Conservation (phyloP, 2,113 vertebrate species). For the Hippotragus niger region DNA sequence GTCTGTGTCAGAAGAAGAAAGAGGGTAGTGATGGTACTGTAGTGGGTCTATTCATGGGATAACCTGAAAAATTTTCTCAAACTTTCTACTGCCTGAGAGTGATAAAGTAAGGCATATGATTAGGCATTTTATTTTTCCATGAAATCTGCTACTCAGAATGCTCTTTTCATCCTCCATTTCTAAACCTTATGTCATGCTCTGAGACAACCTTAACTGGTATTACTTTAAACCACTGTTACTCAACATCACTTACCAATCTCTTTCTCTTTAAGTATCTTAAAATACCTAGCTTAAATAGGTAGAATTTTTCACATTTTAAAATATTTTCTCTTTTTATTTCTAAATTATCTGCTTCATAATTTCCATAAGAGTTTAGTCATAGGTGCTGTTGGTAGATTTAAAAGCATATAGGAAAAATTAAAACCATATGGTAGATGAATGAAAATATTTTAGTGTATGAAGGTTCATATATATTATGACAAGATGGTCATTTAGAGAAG, state of each 20-base stretch:
- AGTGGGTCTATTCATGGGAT: neutral
- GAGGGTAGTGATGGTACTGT: neutral
- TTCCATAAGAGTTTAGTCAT: neutral
- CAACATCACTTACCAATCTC: neutral
- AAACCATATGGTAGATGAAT: neutral
- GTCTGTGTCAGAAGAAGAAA: neutral
- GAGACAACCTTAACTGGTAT: neutral
- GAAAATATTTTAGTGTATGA: neutral
- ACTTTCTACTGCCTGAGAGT: neutral
- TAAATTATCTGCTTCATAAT: neutral
- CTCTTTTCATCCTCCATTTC: neutral
- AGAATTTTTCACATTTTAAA: neutral
- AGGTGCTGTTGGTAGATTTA: neutral
- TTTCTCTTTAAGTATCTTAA: neutral
- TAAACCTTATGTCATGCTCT: neutral
- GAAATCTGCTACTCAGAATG: neutral
- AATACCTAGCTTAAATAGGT: neutral
- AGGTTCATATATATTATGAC: neutral
- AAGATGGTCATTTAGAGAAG: neutral
- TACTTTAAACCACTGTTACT: neutral
- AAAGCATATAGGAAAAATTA: neutral
- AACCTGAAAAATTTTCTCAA: neutral
- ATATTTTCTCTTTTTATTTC: neutral
- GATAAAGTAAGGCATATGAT: neutral
- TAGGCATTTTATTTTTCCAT: neutral